Conservation (phyloP, 2,113 vertebrate genomes). For the Aegotheles bennettii region DNA sequence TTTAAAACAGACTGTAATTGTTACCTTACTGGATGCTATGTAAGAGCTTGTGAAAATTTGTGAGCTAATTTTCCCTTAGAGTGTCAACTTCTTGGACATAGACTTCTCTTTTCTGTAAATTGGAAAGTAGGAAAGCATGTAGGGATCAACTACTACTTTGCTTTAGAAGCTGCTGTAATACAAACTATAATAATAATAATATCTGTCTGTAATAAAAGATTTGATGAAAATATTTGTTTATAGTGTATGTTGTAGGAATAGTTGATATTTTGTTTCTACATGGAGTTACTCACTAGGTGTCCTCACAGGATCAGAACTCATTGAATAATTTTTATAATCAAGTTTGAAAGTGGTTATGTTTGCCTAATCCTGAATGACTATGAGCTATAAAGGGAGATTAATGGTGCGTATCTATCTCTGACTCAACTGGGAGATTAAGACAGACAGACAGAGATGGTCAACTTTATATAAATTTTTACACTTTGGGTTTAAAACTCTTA, state of each 20-base stretch:
- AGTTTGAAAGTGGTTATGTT: background rate
- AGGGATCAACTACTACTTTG: background rate
- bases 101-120: background rate
- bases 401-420: background rate
- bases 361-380: background rate
- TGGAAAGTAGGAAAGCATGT: background rate
- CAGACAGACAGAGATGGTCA: background rate
- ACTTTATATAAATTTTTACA: background rate
- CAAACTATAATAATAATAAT: background rate
- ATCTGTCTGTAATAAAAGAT: background rate
- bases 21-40: background rate
- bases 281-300: constrained; percentile 49
- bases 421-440: background rate
- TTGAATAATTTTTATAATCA: background rate
- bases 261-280: background rate
- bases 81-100: background rate
- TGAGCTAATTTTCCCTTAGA: background rate
- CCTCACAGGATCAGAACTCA: constrained; percentile 49
- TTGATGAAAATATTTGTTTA: background rate
- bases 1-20: background rate
- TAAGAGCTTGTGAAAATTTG: background rate
- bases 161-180: background rate
- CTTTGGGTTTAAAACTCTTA: background rate
- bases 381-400: background rate
- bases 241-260: background rate